Conservation (phyloP, 2,797 vertebrate species). For the Brotula barbata region DNA sequence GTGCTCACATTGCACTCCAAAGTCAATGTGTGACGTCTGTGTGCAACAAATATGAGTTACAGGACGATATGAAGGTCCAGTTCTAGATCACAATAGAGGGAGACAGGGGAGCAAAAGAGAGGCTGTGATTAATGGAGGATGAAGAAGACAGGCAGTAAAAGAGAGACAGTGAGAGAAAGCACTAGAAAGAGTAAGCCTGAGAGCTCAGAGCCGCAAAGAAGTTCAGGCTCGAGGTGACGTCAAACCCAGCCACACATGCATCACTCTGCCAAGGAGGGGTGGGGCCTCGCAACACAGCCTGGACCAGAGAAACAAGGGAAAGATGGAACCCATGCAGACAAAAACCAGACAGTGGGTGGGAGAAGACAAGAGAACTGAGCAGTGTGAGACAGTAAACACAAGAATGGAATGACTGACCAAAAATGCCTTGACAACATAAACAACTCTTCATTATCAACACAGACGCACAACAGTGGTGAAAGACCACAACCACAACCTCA, state of each 20-base stretch:
- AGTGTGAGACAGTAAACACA: background rate
- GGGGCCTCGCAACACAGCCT: slow-evolving; percentile 38
- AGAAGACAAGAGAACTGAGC: background rate
- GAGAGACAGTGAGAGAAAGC: slow-evolving; percentile 27
- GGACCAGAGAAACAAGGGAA: slow-evolving; percentile 36
- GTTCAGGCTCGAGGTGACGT: slow-evolving; percentile 68
- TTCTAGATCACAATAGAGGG: background rate
- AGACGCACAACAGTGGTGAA: background rate
- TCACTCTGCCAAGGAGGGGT: slow-evolving; percentile 55
- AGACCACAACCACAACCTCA: slow-evolving; percentile 7
- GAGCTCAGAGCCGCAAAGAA: slow-evolving; percentile 68
- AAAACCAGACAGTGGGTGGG: slow-evolving; percentile 14
- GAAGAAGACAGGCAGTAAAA: slow-evolving; percentile 4
- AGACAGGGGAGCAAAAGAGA: slow-evolving; percentile 9
- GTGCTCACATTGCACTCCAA: too few relatives aligned
- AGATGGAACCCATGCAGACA: slow-evolving; percentile 27
- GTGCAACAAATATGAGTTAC: too few relatives aligned
- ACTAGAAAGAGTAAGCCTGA: slow-evolving; percentile 53
- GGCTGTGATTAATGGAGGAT: background rate
- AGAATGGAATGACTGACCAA: background rate
- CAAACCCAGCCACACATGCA: slow-evolving; percentile 71
- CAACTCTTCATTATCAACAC: slow-evolving; percentile 10
- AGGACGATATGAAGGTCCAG: background rate
- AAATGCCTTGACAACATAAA: background rate
- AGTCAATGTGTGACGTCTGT: too few relatives aligned